These are phyloP conservation scores for Uria lomvia DNA, from an alignment of 2,113 vertebrate species.

Conservation along the genomic window DNA sequence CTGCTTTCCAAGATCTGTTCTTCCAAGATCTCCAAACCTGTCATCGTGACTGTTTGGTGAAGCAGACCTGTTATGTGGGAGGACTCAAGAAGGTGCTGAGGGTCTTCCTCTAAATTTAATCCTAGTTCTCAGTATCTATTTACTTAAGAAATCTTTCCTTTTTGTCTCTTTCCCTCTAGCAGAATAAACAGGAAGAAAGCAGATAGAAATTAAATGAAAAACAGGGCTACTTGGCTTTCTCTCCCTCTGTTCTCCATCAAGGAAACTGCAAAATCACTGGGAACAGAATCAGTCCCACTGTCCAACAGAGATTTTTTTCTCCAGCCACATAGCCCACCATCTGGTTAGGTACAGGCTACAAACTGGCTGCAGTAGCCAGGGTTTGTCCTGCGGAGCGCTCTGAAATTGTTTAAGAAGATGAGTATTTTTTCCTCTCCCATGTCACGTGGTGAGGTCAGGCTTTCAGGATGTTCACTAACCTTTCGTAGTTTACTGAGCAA, in stretches of 20 bases:
- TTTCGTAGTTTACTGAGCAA: background rate
- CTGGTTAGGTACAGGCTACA: background rate
- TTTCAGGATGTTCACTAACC: background rate
- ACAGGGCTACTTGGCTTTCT: background rate
- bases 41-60: background rate
- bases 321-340: background rate
- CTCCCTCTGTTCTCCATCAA: background rate
- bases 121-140: background rate
- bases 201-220: background rate
- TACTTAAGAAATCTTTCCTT: background rate
- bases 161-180: background rate
- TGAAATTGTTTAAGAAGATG: background rate
- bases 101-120: constrained; percentile 10
- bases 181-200: background rate
- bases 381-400: background rate
- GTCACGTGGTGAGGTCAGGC: background rate
- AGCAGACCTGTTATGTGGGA: background rate
- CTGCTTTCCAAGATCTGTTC: background rate
- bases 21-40: background rate
- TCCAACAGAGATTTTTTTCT: background rate
- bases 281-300: background rate
- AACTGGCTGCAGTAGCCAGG: background rate
- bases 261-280: background rate
- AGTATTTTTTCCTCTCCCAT: background rate
- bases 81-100: background rate